A percentile compares a stretch with the other conserved stretches of the same genome.
These are phyloP conservation scores for Aviceda subcristata DNA, from an alignment of 2,113 vertebrate genomes.

Conservation along the genomic window DNA sequence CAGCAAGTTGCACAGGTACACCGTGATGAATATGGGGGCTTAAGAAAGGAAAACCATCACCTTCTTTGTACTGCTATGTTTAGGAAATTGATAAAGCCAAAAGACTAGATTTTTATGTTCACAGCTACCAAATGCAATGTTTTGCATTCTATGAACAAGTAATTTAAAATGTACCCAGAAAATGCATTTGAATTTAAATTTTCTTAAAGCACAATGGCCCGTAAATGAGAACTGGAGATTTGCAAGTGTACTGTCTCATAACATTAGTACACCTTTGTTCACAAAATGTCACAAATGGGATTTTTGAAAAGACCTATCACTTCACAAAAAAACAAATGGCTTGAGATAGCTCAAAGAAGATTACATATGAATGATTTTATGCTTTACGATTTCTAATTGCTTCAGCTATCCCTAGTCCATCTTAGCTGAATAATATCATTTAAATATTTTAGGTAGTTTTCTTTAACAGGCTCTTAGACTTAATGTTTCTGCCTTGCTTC, in stretches of 20 bases:
- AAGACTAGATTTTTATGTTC: not conserved
- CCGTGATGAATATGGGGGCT: not conserved
- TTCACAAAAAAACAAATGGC: not conserved
- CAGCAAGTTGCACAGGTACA: not conserved
- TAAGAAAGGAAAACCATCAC: not conserved
- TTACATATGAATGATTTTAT: slow-evolving; percentile 14
- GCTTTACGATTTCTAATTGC: slow-evolving; percentile 43
- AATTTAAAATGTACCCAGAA: not conserved
- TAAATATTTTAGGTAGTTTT: slow-evolving; percentile 69
- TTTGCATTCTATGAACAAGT: not conserved
- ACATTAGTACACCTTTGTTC: not conserved
- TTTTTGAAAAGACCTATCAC: not conserved
- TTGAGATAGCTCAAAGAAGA: not conserved
- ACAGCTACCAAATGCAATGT: not conserved
- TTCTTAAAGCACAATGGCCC: not conserved
- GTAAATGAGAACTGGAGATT: not conserved
- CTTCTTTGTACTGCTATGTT: not conserved
- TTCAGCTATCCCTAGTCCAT: slow-evolving; percentile 36
- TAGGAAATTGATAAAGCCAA: not conserved
- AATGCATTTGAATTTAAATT: not conserved
- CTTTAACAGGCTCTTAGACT: slow-evolving; percentile 61
- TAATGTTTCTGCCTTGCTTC: slow-evolving; percentile 66
- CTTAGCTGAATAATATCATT: slow-evolving; percentile 35
- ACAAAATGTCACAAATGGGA: not conserved
- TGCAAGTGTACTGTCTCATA: not conserved